Conservation (phyloP, 1,140 invertebrate genomes). For the Drosophila sturtevanti region DNA sequence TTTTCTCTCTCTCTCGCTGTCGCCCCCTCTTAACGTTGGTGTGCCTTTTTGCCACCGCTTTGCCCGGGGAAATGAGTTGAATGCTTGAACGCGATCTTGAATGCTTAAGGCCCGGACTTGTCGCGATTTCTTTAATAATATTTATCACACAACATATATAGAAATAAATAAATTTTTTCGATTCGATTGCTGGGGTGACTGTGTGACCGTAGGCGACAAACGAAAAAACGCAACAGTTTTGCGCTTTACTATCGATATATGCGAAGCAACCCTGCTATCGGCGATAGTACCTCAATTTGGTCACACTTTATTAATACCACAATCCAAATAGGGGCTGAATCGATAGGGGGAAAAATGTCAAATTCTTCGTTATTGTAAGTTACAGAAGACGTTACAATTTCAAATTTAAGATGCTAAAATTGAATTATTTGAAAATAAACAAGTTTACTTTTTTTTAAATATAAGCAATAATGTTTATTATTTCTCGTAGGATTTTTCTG, state of each 20-base stretch:
- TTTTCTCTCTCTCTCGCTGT: conserved; percentile 65
- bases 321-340: not conserved
- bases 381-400: not conserved
- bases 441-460: conserved; percentile 1
- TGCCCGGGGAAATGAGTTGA: conserved; percentile 15
- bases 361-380: not conserved
- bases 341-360: not conserved
- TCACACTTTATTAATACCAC: not conserved
- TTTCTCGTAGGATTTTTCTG: conserved; percentile 36
- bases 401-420: not conserved
- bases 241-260: not conserved
- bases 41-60: conserved; percentile 51
- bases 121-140: conserved; percentile 37
- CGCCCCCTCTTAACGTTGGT: conserved; percentile 52
- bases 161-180: conserved; percentile 10
- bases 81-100: conserved; percentile 22
- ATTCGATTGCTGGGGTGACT: conserved; percentile 3
- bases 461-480: conserved; percentile 23
- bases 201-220: conserved; percentile 8
- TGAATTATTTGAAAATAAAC: not conserved
- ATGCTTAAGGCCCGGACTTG: not conserved
- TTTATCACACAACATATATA: conserved; percentile 15
- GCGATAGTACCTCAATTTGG: not conserved
- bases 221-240: conserved; percentile 3
- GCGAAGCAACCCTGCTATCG: not conserved